These are phyloP conservation scores for Merodon equestris DNA, from an alignment of 2,888 invertebrate species.

Conservation along the genomic window DNA sequence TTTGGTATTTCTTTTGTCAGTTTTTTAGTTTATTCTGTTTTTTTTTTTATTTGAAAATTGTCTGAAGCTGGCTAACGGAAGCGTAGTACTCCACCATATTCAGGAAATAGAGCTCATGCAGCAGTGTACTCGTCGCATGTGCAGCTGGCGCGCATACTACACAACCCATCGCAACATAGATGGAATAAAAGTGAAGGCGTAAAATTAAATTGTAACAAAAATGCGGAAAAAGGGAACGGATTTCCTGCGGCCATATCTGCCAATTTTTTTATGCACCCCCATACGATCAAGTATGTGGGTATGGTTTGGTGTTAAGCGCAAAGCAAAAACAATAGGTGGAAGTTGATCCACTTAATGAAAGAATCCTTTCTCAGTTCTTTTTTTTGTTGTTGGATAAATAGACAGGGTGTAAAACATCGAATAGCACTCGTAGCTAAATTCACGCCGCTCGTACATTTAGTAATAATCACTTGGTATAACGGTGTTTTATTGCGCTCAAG, in stretches of 20 bases:
- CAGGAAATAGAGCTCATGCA: constrained; percentile 28
- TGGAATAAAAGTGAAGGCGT: constrained; percentile 5
- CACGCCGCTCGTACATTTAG: background rate
- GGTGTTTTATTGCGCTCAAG: background rate
- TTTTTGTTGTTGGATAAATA: background rate
- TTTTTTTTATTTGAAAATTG: constrained; percentile 1
- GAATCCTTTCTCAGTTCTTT: background rate
- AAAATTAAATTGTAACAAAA: constrained; percentile 17
- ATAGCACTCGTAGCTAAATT: background rate
- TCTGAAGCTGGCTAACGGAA: constrained; percentile 12
- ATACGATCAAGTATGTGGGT: too few relatives aligned
- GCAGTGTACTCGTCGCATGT: background rate
- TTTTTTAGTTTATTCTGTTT: constrained; percentile 1
- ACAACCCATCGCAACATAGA: background rate
- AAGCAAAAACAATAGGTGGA: background rate
- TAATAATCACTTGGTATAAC: background rate
- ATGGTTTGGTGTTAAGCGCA: background rate
- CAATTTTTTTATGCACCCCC: background rate
- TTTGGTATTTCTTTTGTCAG: background rate
- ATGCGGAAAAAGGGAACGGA: constrained; percentile 15
- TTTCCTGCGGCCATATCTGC: constrained; percentile 26
- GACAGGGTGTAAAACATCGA: too few relatives aligned
- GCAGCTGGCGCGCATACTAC: background rate
- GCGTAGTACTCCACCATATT: constrained; percentile 9
- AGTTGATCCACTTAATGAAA: too few relatives aligned